Conservation (phyloP, 2,888 invertebrate species). For the Monopis laevigella region DNA sequence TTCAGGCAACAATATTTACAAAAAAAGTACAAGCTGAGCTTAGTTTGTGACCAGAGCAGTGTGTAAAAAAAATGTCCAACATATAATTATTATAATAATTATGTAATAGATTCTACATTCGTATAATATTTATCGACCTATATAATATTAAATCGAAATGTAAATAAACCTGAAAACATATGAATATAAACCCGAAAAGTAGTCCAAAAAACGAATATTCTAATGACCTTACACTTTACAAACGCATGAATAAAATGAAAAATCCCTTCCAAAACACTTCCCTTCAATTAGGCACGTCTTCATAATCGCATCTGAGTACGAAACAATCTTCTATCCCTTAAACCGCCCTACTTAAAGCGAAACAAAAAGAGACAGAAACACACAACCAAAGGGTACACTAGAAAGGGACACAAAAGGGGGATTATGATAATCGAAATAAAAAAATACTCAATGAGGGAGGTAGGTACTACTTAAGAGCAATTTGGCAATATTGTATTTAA, state of each 20-base stretch:
- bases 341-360: constrained; percentile 39
- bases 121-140: too few relatives aligned
- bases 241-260: not conserved
- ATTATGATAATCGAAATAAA: constrained; percentile 61
- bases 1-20: too few relatives aligned
- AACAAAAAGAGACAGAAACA: constrained; percentile 26
- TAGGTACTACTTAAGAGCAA: constrained; percentile 55
- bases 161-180: too few relatives aligned
- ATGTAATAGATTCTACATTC: too few relatives aligned
- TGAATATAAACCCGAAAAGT: too few relatives aligned
- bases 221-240: too few relatives aligned
- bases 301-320: constrained; percentile 35
- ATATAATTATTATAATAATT: too few relatives aligned
- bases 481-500: constrained; percentile 65
- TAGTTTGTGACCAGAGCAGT: too few relatives aligned
- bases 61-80: too few relatives aligned
- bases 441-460: constrained; percentile 57
- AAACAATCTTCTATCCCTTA: constrained; percentile 35
- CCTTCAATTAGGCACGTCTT: constrained; percentile 40
- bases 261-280: constrained; percentile 19
- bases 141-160: too few relatives aligned
- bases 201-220: too few relatives aligned
- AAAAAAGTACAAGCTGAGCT: too few relatives aligned
- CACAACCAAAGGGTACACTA: constrained; percentile 14
- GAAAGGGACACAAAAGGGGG: constrained; percentile 36